These are phyloP conservation scores for Deladenus siricidicola DNA, from an alignment of 2,888 invertebrate species.

Conservation along the genomic window DNA sequence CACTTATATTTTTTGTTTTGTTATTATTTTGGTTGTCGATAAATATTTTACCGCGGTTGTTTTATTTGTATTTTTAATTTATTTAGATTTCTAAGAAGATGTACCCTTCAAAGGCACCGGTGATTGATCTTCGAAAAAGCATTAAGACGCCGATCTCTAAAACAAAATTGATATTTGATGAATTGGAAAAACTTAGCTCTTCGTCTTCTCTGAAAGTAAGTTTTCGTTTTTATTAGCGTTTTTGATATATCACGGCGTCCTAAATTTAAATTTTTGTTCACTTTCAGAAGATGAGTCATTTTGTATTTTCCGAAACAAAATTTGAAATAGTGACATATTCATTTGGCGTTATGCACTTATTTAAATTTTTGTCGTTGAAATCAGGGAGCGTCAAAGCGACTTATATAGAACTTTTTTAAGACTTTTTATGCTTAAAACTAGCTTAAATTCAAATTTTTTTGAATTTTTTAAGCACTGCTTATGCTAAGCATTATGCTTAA, in stretches of 20 bases:
- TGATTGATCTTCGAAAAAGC: constrained; percentile 22
- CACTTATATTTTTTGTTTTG: too few species aligned
- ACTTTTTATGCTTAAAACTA: too few species aligned
- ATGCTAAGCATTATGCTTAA: too few species aligned
- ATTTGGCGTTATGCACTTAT: too few species aligned
- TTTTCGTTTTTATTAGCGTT: not conserved
- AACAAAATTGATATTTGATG: constrained; percentile 19
- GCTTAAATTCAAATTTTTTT: too few species aligned
- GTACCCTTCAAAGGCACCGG: constrained; percentile 20
- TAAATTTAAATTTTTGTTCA: not conserved
- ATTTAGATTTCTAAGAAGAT: constrained; percentile 6
- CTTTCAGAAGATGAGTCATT: not conserved
- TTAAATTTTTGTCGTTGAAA: too few species aligned
- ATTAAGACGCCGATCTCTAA: constrained; percentile 15
- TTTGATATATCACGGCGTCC: not conserved
- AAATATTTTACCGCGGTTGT: not conserved
- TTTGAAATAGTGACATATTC: too few species aligned
- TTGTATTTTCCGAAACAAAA: not conserved
- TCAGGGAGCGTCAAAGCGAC: too few species aligned
- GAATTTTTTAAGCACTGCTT: too few species aligned
- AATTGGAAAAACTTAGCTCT: constrained; percentile 14
- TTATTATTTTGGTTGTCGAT: too few species aligned
- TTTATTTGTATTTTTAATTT: not conserved
- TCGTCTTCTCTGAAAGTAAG: constrained; percentile 8
- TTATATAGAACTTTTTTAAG: too few species aligned